phyloP scores from a whole-genome alignment of 2,888 invertebrate species.

The Lysandra coridon region DNA sequence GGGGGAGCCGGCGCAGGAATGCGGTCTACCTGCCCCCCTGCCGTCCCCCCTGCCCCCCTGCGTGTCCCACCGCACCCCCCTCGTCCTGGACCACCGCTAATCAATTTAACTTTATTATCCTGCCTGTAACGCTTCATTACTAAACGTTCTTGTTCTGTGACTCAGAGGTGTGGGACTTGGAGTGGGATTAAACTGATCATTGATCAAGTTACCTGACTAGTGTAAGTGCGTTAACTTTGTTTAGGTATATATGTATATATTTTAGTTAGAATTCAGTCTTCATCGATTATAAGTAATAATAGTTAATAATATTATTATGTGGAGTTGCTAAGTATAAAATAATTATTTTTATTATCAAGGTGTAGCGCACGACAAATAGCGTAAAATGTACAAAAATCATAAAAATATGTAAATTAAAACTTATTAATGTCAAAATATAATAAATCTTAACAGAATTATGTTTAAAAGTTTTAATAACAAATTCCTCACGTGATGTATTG shows the following conservation, averaged over 20 bases:
- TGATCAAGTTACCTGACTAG: not conserved
- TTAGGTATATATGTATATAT: not conserved
- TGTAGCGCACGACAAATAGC: not conserved
- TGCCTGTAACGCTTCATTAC: slow-evolving; percentile 76
- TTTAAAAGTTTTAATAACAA: slow-evolving; percentile 9
- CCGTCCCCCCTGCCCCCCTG: slow-evolving; percentile 52
- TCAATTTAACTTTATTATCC: slow-evolving; percentile 79
- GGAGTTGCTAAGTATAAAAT: no score
- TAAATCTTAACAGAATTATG: slow-evolving; percentile 5
- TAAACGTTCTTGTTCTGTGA: slow-evolving; percentile 54
- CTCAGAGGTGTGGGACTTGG: not conserved
- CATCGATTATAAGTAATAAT: no score
- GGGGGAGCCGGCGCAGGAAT: slow-evolving; percentile 56
- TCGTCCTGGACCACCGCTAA: slow-evolving; percentile 66
- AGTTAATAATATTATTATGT: no score
- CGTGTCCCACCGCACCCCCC: not conserved
- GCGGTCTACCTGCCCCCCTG: slow-evolving; percentile 76
- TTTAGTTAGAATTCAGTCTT: not conserved
- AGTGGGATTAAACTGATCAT: not conserved
- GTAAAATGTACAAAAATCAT: not conserved
- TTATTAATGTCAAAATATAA: not conserved
- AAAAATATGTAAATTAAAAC: not conserved
- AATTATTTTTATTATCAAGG: no score
- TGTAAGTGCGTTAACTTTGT: not conserved
- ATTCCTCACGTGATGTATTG: not conserved